A percentile compares a stretch with the other conserved stretches of the same genome.
phyloP scores from a whole-genome alignment of 2,797 vertebrate genomes.

The Epinephelus malabaricus region DNA sequence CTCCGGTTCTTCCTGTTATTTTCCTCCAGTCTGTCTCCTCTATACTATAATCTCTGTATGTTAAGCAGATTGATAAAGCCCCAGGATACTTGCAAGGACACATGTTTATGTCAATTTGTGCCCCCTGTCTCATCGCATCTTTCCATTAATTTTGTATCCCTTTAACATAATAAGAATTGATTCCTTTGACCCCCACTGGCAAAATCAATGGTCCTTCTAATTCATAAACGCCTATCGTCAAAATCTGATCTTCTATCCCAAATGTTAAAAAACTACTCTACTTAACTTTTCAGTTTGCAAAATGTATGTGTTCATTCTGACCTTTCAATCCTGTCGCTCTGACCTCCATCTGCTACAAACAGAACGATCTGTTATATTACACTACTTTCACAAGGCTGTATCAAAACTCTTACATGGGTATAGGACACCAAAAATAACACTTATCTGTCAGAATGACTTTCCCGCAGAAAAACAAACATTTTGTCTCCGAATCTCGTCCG shows the following conservation, averaged over 20 bases:
- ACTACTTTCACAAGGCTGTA: neutral
- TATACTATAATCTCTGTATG: too few relatives aligned
- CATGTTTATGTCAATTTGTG: neutral
- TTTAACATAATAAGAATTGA: neutral
- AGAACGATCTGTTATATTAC: neutral
- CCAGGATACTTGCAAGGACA: too few relatives aligned
- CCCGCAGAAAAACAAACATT: constrained; percentile 8
- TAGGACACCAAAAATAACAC: constrained; percentile 2
- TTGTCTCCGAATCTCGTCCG: constrained; percentile 15
- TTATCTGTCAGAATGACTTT: constrained; percentile 22
- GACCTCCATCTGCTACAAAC: neutral
- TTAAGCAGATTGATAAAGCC: neutral
- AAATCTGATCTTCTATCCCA: too few relatives aligned
- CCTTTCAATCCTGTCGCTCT: neutral
- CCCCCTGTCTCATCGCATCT: neutral
- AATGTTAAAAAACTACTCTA: neutral
- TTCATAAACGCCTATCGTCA: neutral
- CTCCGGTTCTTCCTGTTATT: too few relatives aligned
- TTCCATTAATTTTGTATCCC: too few relatives aligned
- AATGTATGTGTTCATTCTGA: neutral
- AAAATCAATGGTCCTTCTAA: neutral
- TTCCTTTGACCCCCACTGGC: neutral
- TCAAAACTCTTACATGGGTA: neutral
- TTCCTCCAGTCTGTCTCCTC: too few relatives aligned
- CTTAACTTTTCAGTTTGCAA: neutral